Percentiles rank a stretch among this genome's conserved stretches.
Conservation (phyloP, 1,140 invertebrate species). For the Latrodectus geometricus region DNA sequence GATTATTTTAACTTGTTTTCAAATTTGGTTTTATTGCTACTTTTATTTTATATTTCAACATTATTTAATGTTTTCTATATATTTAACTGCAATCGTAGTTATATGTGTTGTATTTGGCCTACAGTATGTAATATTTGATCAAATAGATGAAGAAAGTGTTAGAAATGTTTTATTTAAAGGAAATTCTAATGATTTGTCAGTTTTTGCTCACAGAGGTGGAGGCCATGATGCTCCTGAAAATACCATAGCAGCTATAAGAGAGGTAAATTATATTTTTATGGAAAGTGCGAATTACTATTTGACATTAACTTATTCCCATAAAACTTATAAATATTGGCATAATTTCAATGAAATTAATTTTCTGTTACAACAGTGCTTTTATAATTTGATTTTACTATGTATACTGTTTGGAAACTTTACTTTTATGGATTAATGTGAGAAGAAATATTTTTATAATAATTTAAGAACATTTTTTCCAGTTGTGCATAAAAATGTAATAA, state of each 20-base stretch:
- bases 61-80: slow-evolving; percentile 55
- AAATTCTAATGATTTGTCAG: slow-evolving; percentile 16
- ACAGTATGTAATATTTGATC: slow-evolving; percentile 43
- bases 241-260: slow-evolving; percentile 60
- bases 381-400: too few relatives aligned
- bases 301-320: background rate
- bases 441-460: too few relatives aligned
- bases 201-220: slow-evolving; percentile 60
- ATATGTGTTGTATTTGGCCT: slow-evolving; percentile 30
- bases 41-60: slow-evolving; percentile 55
- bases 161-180: slow-evolving; percentile 35
- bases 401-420: too few relatives aligned
- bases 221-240: slow-evolving; percentile 63
- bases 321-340: background rate
- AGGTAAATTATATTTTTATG: slow-evolving; percentile 28
- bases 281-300: background rate
- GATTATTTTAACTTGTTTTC: slow-evolving; percentile 45
- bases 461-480: too few relatives aligned
- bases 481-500: too few relatives aligned
- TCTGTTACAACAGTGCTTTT: too few relatives aligned
- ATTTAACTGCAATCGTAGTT: slow-evolving; percentile 41
- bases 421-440: too few relatives aligned
- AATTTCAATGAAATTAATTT: background rate
- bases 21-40: slow-evolving; percentile 45
- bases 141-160: slow-evolving; percentile 12